Evolutionary conservation across 2,797 vertebrate species (phyloP), one percentile per base, ranked within the genome.

Genomic region (Linurgus olivaceus): DNA sequence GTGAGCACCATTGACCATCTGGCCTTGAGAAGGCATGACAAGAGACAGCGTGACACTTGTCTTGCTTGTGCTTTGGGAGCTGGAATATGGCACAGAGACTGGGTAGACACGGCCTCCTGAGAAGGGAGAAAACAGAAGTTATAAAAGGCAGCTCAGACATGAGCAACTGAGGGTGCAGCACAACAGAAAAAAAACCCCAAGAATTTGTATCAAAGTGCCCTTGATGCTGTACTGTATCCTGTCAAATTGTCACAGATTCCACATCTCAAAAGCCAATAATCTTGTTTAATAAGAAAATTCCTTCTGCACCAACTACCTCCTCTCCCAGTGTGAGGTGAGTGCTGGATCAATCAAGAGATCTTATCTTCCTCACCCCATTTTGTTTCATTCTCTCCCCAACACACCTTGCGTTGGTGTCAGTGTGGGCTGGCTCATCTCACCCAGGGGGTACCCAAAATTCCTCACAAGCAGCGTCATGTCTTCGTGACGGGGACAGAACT

Each of bases 401-500:
- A 5, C 79, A 98, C 98, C 98, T 97, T 98, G 97, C 0, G 97
- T 97, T 0, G 97, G 98, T 10, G 97, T 96, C 6, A 97, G 76
- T 0, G 89, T 88, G 51, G 98, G 88, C 92, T 98, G 98, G 97
- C 97, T 98, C 97, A 98, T 97, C 72, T 98, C 98, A 6, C 98
- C 98, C 89, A 99, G 95, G 0, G 98, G 98, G 97, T 99, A 99
- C 96, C 99, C 99, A 47, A 99, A 98, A 83, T 99, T 99, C 95
- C 99, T 98, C 90, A 99, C 98, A 87, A 99, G 98, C 94, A 99
- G 97, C 0, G 99, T 99, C 99, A 99, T 99, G 98, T 99, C 99
- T 95, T 99, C 99, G 0, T 99, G 99, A 33, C 98, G 97, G 4
- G 98, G 98, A 92, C 99, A 99, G 97, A 98, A 98, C 33, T 98